These are phyloP conservation scores for Promerops cafer DNA, from an alignment of 2,113 vertebrate genomes.

Conservation along the genomic window DNA sequence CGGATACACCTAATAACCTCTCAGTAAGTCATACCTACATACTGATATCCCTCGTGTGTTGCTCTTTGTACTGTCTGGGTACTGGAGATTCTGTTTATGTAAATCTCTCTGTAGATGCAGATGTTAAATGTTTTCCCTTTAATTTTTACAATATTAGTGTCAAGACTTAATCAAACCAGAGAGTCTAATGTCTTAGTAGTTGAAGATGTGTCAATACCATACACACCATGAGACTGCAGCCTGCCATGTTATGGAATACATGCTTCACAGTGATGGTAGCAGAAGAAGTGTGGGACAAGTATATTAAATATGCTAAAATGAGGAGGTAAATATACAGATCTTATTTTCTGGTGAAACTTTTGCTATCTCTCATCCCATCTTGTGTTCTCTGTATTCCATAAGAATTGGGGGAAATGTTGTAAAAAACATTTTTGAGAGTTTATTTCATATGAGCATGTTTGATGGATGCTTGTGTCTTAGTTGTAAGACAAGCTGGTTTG, in stretches of 20 bases:
- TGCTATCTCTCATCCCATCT: neutral
- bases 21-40: slow-evolving; percentile 6
- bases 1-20: slow-evolving; percentile 31
- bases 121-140: neutral
- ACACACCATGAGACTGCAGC: neutral
- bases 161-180: neutral
- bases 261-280: neutral
- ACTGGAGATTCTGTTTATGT: neutral
- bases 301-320: neutral
- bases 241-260: neutral
- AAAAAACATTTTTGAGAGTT: neutral
- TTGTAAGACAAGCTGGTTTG: neutral
- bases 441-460: neutral
- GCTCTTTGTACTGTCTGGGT: neutral
- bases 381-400: neutral
- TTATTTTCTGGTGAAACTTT: neutral
- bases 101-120: neutral
- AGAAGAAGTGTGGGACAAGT: neutral
- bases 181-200: neutral
- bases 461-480: neutral
- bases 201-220: neutral
- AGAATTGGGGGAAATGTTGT: neutral
- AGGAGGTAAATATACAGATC: neutral
- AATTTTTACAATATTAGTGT: neutral
- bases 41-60: neutral